Evolutionary conservation across 1,140 invertebrate species (phyloP).

Genomic region (Zaprionus inermis): DNA sequence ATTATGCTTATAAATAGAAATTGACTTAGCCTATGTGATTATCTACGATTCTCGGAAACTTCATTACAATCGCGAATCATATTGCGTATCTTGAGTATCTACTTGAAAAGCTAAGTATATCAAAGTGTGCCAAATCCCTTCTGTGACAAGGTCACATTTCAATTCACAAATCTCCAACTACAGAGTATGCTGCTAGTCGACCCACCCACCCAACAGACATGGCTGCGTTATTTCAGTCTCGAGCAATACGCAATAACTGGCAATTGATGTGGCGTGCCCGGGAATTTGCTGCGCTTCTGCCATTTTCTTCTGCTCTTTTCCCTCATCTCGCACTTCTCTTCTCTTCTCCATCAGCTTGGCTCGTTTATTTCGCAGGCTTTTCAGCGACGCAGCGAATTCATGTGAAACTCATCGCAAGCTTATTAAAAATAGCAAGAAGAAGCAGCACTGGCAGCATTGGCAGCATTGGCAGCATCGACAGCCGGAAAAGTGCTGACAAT

Average conservation of each 20-base stretch:
- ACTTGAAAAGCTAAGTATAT: not conserved
- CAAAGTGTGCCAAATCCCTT: not conserved
- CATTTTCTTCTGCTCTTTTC: too few species aligned
- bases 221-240: not conserved
- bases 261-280: slow-evolving; percentile 24
- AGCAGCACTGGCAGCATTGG: not conserved
- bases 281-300: slow-evolving; percentile 24
- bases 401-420: slow-evolving; percentile 48
- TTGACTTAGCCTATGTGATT: not conserved
- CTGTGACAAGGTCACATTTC: not conserved
- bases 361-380: slow-evolving; percentile 24
- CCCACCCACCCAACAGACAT: not conserved
- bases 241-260: slow-evolving; percentile 18
- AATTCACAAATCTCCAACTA: not conserved
- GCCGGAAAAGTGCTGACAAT: slow-evolving; percentile 41
- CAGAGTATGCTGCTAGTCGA: not conserved
- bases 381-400: slow-evolving; percentile 43
- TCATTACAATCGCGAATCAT: not conserved
- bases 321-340: too few species aligned
- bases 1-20: not conserved
- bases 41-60: not conserved
- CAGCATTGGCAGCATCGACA: not conserved
- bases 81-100: not conserved
- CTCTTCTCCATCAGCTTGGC: not conserved
- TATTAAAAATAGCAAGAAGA: slow-evolving; percentile 53